Percentiles rank a stretch among this genome's conserved stretches.
Evolutionary conservation across 1,140 invertebrate genomes (phyloP).

Genomic region (Mylabris phalerata): DNA sequence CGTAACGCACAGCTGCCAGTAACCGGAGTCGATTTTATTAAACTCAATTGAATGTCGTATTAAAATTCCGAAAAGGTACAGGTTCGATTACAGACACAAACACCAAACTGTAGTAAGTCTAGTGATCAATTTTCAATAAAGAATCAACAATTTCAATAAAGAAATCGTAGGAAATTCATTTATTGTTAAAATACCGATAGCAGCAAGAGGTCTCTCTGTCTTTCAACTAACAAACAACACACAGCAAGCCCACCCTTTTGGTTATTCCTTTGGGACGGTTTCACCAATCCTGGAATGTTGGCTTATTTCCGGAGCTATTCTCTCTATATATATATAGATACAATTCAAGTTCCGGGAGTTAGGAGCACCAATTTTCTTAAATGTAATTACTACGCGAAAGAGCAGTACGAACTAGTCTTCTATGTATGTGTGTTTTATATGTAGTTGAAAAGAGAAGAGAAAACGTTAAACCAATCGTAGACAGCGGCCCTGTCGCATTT

Average conservation of each 20-base stretch:
- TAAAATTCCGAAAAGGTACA: no score
- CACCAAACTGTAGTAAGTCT: no score
- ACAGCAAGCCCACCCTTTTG: conserved; percentile 7
- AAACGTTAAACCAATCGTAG: no score
- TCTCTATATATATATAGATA: background rate
- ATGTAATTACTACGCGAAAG: conserved; percentile 27
- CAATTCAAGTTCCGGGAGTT: conserved; percentile 20
- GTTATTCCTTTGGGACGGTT: conserved; percentile 20
- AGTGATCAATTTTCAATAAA: conserved; percentile 10
- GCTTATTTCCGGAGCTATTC: conserved; percentile 26
- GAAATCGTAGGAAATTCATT: conserved; percentile 24
- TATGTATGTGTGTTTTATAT: conserved; percentile 5
- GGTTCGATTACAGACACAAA: no score
- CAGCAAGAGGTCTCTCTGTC: conserved; percentile 1
- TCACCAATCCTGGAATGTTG: conserved; percentile 21
- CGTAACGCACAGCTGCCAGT: no score
- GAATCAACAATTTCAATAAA: conserved; percentile 26
- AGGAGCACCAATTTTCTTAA: conserved; percentile 32
- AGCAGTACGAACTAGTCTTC: conserved; percentile 19
- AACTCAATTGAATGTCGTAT: no score
- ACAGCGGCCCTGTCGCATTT: no score
- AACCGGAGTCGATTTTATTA: no score
- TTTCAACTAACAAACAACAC: conserved; percentile 8
- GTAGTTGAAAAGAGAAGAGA: no score
- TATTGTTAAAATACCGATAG: conserved; percentile 25